phyloP scores from a whole-genome alignment of 2,888 invertebrate species.

The Epinotia demarniana region DNA sequence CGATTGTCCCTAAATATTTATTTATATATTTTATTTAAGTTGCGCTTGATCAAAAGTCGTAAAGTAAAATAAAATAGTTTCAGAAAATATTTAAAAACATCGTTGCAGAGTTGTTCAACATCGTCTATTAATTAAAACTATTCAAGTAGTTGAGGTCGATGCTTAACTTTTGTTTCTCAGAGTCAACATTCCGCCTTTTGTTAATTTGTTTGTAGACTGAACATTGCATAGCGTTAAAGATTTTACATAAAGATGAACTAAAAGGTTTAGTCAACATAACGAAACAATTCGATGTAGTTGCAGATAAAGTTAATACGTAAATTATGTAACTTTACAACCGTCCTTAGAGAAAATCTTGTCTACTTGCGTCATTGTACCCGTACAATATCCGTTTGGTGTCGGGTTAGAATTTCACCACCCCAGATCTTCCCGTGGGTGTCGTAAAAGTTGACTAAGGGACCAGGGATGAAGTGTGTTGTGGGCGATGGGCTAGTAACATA shows the following conservation, averaged over 20 bases:
- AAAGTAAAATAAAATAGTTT: background rate
- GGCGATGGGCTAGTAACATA: no score
- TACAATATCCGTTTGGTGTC: no score
- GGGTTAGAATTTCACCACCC: no score
- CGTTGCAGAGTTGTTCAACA: constrained; percentile 4
- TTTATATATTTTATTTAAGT: no score
- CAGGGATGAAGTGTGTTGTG: no score
- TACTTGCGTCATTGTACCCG: no score
- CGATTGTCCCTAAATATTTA: no score
- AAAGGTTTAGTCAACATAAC: background rate
- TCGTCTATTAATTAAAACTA: constrained; percentile 40
- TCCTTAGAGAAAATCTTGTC: background rate
- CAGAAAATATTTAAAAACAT: constrained; percentile 20
- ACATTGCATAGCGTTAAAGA: constrained; percentile 20
- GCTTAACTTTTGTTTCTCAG: constrained; percentile 28
- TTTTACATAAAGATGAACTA: background rate
- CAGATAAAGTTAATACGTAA: no score
- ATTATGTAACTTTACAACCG: background rate
- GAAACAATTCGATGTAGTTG: background rate
- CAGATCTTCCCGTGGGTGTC: no score
- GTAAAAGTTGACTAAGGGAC: no score
- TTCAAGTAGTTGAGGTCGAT: constrained; percentile 31
- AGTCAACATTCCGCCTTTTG: constrained; percentile 25
- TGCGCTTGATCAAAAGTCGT: no score
- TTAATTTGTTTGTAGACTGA: constrained; percentile 28